These are phyloP conservation scores for Clarias laeviceps DNA, from an alignment of 2,797 vertebrate genomes.

Conservation along the genomic window DNA sequence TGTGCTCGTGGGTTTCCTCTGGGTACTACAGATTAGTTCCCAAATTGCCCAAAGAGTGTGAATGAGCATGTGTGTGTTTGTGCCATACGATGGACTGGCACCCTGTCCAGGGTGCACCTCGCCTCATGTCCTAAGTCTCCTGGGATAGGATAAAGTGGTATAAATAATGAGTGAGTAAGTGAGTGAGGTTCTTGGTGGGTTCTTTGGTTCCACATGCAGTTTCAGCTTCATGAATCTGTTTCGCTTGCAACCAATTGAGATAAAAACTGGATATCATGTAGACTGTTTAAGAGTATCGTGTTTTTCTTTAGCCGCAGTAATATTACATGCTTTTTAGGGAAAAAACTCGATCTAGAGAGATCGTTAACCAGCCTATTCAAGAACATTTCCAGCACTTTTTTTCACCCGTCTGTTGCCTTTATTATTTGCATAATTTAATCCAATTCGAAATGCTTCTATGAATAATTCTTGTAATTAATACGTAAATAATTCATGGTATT, in stretches of 20 bases:
- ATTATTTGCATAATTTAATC: background rate
- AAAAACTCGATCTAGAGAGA: background rate
- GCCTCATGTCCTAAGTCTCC: too few species aligned
- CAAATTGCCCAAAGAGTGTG: too few species aligned
- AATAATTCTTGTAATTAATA: slow-evolving; percentile 1
- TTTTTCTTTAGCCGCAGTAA: background rate
- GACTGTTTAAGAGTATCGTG: background rate
- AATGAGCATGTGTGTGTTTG: too few species aligned
- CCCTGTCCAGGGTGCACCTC: too few species aligned
- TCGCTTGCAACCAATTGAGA: background rate
- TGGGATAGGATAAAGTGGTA: too few species aligned
- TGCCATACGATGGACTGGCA: too few species aligned
- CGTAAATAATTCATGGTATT: background rate
- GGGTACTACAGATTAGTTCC: too few species aligned
- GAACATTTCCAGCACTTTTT: background rate
- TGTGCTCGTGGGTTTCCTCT: too few species aligned
- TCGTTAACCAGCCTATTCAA: background rate
- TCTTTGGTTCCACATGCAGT: background rate
- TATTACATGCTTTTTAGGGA: background rate
- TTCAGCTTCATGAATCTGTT: background rate
- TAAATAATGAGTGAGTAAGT: too few species aligned
- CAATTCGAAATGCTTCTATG: background rate
- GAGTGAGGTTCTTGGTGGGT: background rate
- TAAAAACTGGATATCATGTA: background rate
- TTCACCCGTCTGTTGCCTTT: too few species aligned